phyloP scores from a whole-genome alignment of 2,888 invertebrate species.

The Alloplasta piceator region DNA sequence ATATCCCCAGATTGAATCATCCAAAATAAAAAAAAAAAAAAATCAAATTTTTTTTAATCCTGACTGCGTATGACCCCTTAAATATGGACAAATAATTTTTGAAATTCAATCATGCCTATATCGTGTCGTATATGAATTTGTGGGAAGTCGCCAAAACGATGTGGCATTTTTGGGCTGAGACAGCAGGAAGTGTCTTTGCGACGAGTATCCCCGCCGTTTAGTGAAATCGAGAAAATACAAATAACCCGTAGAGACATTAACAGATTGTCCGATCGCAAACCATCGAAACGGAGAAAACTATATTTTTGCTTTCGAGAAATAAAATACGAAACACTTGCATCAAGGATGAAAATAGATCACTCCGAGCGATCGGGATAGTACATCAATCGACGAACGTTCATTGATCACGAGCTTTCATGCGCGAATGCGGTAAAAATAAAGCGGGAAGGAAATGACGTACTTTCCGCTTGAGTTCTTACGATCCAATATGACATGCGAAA shows the following conservation, averaged over 20 bases:
- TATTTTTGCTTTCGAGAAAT: background rate
- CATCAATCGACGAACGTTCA: conserved; percentile 43
- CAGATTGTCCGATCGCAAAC: conserved; percentile 18
- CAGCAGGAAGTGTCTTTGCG: background rate
- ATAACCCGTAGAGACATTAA: conserved; percentile 11
- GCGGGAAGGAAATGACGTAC: background rate
- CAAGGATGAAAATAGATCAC: conserved; percentile 45
- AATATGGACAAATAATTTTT: too few species aligned
- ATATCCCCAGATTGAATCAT: too few species aligned
- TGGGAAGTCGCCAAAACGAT: too few species aligned
- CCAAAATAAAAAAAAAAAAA: too few species aligned
- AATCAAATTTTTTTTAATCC: too few species aligned
- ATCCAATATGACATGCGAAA: background rate
- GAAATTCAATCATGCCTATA: too few species aligned
- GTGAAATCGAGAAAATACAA: conserved; percentile 38
- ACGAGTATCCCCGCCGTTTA: background rate
- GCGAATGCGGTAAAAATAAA: background rate
- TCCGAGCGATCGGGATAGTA: conserved; percentile 27
- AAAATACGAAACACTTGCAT: conserved; percentile 20
- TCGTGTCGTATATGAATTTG: too few species aligned
- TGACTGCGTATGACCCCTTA: too few species aligned
- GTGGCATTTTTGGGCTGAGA: too few species aligned
- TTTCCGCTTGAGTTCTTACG: too few species aligned
- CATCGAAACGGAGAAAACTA: conserved; percentile 4
- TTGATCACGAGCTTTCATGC: conserved; percentile 33